These are phyloP conservation scores for Bombus confusus DNA, from an alignment of 1,140 invertebrate species.

Conservation along the genomic window DNA sequence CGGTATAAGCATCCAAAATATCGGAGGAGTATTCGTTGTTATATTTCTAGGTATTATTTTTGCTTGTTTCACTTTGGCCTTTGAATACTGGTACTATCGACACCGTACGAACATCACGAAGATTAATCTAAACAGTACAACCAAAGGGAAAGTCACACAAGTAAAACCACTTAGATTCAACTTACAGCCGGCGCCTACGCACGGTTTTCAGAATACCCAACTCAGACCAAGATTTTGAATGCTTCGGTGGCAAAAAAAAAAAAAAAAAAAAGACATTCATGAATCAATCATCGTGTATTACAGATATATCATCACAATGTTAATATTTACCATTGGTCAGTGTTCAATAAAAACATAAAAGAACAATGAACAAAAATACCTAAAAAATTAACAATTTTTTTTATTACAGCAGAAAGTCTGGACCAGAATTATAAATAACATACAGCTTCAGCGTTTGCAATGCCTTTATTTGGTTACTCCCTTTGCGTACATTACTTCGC, in stretches of 20 bases:
- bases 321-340: neutral
- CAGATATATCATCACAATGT: neutral
- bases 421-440: neutral
- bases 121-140: constrained; percentile 27
- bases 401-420: neutral
- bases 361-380: neutral
- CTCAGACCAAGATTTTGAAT: constrained; percentile 69
- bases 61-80: constrained; percentile 94
- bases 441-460: constrained; percentile 66
- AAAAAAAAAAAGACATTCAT: neutral
- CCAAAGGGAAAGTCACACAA: constrained; percentile 51
- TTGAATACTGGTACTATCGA: constrained; percentile 98
- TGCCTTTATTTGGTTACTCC: constrained; percentile 76
- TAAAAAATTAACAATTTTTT: neutral
- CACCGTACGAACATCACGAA: constrained; percentile 81
- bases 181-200: constrained; percentile 72
- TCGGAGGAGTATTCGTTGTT: constrained; percentile 98
- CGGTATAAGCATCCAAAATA: constrained; percentile 98
- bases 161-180: constrained; percentile 71
- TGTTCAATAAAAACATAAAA: neutral
- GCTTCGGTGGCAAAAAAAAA: neutral
- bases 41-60: constrained; percentile 96
- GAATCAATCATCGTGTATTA: neutral
- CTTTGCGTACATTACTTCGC: constrained; percentile 72
- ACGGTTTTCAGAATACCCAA: constrained; percentile 59